Evolutionary conservation across 1,140 invertebrate species (phyloP).

Genomic region (Phymorhynchus buccinoides): DNA sequence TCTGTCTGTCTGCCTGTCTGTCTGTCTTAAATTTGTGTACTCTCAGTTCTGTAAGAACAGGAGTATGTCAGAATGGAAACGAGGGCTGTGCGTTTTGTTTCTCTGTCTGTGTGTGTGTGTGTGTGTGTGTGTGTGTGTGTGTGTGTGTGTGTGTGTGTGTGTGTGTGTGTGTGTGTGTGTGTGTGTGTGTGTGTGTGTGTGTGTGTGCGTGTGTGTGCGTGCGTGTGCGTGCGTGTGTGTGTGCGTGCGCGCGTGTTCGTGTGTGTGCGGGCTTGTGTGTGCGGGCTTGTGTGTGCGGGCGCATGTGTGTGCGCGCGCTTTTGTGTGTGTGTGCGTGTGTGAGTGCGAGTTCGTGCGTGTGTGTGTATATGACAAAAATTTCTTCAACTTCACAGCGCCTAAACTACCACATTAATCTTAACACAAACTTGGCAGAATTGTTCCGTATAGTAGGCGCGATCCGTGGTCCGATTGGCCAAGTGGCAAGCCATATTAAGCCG

Average conservation of each 20-base stretch:
- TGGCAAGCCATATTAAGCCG: too few species aligned
- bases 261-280: neutral
- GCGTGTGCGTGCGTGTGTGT: neutral
- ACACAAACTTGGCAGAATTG: too few species aligned
- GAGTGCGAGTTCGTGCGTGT: slow-evolving; percentile 1
- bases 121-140: neutral
- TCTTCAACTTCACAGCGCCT: too few species aligned
- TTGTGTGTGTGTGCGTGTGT: neutral
- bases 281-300: neutral
- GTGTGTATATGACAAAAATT: neutral
- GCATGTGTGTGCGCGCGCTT: neutral
- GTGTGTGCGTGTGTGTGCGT: neutral
- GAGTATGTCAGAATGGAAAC: too few species aligned
- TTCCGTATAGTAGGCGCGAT: too few species aligned
- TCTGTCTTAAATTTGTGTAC: too few species aligned
- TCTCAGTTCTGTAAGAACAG: too few species aligned
- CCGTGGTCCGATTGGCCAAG: too few species aligned
- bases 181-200: neutral
- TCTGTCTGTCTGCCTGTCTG: too few species aligned
- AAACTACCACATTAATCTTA: too few species aligned
- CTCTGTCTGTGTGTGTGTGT: neutral
- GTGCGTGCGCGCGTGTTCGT: neutral
- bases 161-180: neutral
- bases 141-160: neutral
- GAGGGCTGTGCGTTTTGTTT: too few species aligned